phyloP scores from a whole-genome alignment of 2,797 vertebrate species.

The Eurystomus glaucurus region DNA sequence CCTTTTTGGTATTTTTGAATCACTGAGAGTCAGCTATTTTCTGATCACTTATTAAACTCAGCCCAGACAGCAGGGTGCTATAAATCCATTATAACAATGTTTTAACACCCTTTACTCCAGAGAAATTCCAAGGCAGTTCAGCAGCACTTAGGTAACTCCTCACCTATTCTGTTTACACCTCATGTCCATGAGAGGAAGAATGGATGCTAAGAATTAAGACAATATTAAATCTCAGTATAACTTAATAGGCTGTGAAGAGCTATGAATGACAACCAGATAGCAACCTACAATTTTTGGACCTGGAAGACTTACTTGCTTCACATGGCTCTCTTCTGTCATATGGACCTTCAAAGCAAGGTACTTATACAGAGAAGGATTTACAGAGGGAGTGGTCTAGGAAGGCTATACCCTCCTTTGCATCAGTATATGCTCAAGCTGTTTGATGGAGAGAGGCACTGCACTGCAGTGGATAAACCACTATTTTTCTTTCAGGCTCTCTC shows the following conservation, averaged over 20 bases:
- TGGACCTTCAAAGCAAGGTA: not conserved
- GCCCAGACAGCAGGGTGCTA: not conserved
- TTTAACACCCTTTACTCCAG: not conserved
- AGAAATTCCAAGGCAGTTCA: not conserved
- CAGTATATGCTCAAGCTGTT: not conserved
- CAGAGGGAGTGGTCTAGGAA: not conserved
- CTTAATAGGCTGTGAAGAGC: not conserved
- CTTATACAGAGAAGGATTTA: not conserved
- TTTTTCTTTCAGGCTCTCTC: not conserved
- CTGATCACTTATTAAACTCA: not conserved
- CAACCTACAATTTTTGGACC: not conserved
- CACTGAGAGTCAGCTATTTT: not conserved
- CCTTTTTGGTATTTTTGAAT: not conserved
- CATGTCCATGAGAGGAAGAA: not conserved
- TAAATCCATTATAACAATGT: not conserved
- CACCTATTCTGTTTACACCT: not conserved
- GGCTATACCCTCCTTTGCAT: not conserved
- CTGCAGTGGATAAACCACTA: not conserved
- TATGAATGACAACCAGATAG: not conserved
- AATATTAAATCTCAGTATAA: not conserved
- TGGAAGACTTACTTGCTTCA: not conserved
- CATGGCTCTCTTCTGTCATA: not conserved
- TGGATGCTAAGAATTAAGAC: not conserved
- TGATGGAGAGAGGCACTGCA: not conserved
- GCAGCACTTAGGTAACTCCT: not conserved